These are phyloP conservation scores for Columba guinea DNA, from an alignment of 2,797 vertebrate species.

Conservation along the genomic window DNA sequence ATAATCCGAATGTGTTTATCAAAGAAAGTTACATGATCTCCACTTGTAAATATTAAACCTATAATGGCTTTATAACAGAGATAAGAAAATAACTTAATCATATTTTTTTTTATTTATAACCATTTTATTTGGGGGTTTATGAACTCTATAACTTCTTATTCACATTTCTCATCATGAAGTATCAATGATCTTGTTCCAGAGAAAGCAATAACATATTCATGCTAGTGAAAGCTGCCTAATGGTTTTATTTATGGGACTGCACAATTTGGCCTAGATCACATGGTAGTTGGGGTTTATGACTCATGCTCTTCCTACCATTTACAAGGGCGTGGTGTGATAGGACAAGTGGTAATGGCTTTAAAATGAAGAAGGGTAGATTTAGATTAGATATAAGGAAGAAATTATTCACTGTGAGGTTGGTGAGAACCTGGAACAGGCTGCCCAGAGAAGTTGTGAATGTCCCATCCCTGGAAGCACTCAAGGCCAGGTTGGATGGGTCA, in stretches of 20 bases:
- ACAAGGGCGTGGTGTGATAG: too few species aligned
- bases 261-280: background rate
- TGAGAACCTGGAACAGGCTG: too few species aligned
- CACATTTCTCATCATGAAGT: background rate
- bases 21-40: background rate
- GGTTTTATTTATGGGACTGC: background rate
- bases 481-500: too few species aligned
- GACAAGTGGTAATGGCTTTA: too few species aligned
- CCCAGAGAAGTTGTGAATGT: too few species aligned
- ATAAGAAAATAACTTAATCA: background rate
- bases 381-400: too few species aligned
- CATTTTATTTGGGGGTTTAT: fast-evolving
- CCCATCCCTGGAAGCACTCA: too few species aligned
- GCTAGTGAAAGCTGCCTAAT: background rate
- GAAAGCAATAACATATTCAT: background rate
- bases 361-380: too few species aligned
- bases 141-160: background rate
- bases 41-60: background rate
- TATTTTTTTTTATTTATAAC: background rate
- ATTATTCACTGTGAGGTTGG: too few species aligned
- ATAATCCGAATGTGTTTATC: background rate
- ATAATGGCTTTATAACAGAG: background rate
- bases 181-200: background rate
- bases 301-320: background rate
- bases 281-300: background rate